Conservation (phyloP, 2,888 invertebrate genomes). For the Meta bourneti region DNA sequence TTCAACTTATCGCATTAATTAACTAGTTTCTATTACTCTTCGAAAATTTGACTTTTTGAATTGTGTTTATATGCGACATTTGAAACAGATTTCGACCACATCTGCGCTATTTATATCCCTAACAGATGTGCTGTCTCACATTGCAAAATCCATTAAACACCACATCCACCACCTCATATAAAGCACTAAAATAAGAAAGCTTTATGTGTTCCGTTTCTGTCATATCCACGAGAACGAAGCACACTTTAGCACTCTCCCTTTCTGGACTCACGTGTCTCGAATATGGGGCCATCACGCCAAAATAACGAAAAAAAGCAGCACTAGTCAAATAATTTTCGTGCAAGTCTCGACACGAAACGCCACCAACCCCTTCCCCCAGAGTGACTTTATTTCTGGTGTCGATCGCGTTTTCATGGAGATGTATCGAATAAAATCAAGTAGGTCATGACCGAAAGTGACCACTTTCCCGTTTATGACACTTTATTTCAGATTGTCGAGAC, state of each 20-base stretch:
- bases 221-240: neutral
- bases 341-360: neutral
- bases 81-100: neutral
- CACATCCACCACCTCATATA: neutral
- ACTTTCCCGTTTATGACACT: neutral
- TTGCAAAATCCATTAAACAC: neutral
- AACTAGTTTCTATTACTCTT: too few species aligned
- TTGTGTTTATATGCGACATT: neutral
- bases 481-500: too few species aligned
- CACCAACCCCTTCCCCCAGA: neutral
- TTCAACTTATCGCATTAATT: too few species aligned
- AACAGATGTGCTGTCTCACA: neutral
- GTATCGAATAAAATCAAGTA: neutral
- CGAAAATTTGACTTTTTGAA: too few species aligned
- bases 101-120: neutral
- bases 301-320: neutral
- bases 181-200: neutral
- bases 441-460: neutral
- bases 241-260: neutral
- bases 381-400: neutral
- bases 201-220: neutral
- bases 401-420: neutral
- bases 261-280: neutral
- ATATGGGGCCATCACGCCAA: neutral
- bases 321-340: neutral